Percentiles rank a stretch among this genome's conserved stretches.
Evolutionary conservation across 2,888 invertebrate genomes (phyloP).

Genomic region (Aplocera efformata): DNA sequence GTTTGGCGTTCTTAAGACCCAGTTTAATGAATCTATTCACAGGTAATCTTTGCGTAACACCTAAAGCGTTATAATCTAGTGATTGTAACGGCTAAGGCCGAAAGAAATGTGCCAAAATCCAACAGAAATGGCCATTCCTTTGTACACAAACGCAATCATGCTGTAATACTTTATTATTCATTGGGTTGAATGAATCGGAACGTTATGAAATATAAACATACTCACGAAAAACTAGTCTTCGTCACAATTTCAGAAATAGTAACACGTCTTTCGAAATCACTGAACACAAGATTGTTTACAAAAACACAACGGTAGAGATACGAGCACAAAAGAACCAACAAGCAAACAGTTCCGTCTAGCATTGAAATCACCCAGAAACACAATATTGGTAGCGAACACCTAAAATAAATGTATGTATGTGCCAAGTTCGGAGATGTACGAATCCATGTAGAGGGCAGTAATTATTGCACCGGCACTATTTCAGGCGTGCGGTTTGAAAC

Average conservation of each 20-base stretch:
- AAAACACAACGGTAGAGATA: slow-evolving; percentile 24
- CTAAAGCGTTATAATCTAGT: slow-evolving; percentile 5
- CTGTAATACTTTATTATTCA: slow-evolving; percentile 6
- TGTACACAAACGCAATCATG: slow-evolving; percentile 10
- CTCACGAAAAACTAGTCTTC: slow-evolving; percentile 6
- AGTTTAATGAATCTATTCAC: slow-evolving; percentile 10
- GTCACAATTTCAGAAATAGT: slow-evolving; percentile 15
- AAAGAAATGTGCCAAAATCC: slow-evolving; percentile 10
- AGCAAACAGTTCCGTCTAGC: slow-evolving; percentile 18
- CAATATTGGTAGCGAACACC: slow-evolving; percentile 22
- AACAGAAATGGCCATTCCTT: slow-evolving; percentile 7
- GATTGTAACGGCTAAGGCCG: slow-evolving; percentile 9
- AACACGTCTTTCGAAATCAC: slow-evolving; percentile 19
- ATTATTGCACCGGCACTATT: slow-evolving; percentile 65
- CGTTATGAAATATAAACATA: neutral
- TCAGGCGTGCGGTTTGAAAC: slow-evolving; percentile 61
- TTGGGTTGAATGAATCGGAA: slow-evolving; percentile 5
- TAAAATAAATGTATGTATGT: slow-evolving; percentile 41
- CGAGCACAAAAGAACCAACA: slow-evolving; percentile 7
- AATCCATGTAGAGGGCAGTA: slow-evolving; percentile 50
- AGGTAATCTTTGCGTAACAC: slow-evolving; percentile 10
- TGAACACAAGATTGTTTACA: slow-evolving; percentile 30
- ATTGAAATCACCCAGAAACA: slow-evolving; percentile 16
- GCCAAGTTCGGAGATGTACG: slow-evolving; percentile 52
- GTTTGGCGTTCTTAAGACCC: slow-evolving; percentile 7